Evolutionary conservation across 2,113 vertebrate genomes (phyloP).

Genomic region (Pseudorectes ferrugineus): DNA sequence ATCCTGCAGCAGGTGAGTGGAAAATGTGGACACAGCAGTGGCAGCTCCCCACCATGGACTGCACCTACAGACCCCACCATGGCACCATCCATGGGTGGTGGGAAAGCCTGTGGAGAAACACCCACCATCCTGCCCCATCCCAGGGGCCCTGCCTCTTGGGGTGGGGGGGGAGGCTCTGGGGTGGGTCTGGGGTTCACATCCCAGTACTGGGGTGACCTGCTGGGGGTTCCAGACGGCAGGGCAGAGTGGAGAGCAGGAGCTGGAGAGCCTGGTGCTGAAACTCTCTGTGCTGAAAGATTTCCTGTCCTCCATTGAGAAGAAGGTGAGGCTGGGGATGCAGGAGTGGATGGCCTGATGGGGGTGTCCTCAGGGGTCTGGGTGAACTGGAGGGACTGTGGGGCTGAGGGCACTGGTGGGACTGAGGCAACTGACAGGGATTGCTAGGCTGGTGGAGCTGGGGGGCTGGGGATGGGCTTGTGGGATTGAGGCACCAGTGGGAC

Average conservation of each 20-base stretch:
- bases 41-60: too few species aligned
- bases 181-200: not conserved
- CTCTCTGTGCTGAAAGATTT: slow-evolving; percentile 93
- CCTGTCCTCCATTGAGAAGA: slow-evolving; percentile 91
- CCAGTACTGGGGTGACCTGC: not conserved
- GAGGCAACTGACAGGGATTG: not conserved
- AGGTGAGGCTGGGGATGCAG: slow-evolving; percentile 68
- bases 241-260: slow-evolving; percentile 89
- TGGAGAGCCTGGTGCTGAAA: slow-evolving; percentile 91
- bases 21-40: not conserved
- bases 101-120: not conserved
- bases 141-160: not conserved
- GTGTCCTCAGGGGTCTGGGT: not conserved
- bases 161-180: not conserved
- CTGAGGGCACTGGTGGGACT: not conserved
- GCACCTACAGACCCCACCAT: not conserved
- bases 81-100: not conserved
- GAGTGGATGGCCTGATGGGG: not conserved
- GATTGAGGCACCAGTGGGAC: not conserved
- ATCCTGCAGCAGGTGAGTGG: slow-evolving; percentile 90
- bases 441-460: not conserved
- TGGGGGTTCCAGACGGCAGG: slow-evolving; percentile 70
- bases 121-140: not conserved
- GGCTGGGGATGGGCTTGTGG: not conserved
- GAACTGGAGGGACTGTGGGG: too few species aligned